Conservation (phyloP, 2,888 invertebrate genomes). For the Esperia sulphurella region DNA sequence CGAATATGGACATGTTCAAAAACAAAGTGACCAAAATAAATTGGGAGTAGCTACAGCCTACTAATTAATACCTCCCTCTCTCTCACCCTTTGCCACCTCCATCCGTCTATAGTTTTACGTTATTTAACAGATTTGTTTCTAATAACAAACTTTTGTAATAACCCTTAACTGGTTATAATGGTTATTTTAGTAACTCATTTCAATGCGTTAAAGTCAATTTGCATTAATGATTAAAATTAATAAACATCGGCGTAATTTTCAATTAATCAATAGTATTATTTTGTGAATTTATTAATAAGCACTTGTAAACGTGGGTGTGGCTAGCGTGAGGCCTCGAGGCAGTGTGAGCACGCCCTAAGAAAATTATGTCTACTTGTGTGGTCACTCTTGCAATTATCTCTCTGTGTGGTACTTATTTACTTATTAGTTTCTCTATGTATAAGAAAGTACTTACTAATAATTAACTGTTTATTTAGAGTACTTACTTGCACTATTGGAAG, state of each 20-base stretch:
- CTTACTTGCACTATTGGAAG: too few species aligned
- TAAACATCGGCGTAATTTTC: constrained; percentile 1
- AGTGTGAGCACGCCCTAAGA: constrained; percentile 36
- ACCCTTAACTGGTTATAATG: not conserved
- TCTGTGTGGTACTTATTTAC: not conserved
- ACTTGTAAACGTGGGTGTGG: constrained; percentile 31
- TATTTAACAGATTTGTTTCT: too few species aligned
- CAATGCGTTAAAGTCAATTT: not conserved
- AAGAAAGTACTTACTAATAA: too few species aligned
- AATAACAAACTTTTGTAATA: too few species aligned
- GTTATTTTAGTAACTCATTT: not conserved
- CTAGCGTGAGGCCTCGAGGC: constrained; percentile 42
- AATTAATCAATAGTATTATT: constrained; percentile 6
- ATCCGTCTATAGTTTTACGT: too few species aligned
- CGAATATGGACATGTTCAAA: too few species aligned
- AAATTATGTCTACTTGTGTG: constrained; percentile 53
- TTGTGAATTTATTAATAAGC: constrained; percentile 8
- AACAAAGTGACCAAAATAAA: too few species aligned
- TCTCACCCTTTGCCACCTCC: too few species aligned
- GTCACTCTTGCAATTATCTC: constrained; percentile 36
- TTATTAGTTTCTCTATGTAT: not conserved
- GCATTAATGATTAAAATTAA: constrained; percentile 5
- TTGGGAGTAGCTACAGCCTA: too few species aligned
- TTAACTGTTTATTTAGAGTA: too few species aligned
- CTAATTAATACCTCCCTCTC: too few species aligned